Evolutionary conservation across 2,113 vertebrate species (phyloP), one percentile per base, ranked within the genome.

Genomic region (Neolamprologus modestus): DNA sequence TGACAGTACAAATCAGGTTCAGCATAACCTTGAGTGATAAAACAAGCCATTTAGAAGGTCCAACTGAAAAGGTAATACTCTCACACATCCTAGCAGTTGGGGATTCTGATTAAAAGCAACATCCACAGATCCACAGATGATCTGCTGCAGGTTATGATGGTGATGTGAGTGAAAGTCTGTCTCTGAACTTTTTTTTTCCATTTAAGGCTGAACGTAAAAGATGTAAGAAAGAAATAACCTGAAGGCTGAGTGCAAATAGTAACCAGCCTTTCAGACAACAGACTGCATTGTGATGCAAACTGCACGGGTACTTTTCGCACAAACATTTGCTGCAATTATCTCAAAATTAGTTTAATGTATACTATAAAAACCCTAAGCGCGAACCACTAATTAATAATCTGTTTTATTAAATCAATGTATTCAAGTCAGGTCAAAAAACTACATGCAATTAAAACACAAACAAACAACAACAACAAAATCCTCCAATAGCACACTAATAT

Each of bases 1-100:
- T 83, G 87, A 82, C 54, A 31, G 73, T 59, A 87, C 78, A 88
- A 91, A 91, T 90, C 85, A 84, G 88, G 68, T 31, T 87, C 59
- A 73, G 83, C 80, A 47, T 84, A 93, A 91, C 87, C 87, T 91
- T 94, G 89, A 90, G 80, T 90, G 84, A 94, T 89, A 88, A 94
- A 94, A 91, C 86, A 93, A 90, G 85, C 80, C 82, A 87, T 81
- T 84, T 85, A 88, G 83, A 87, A 79, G 55, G 83, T 71, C 82
- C 5, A 19, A 33, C 83, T 89, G 63, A 86, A 89, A 83, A 73
- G 87, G 82, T 63, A 90, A 90, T 85, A 59, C 82, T 85, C 81
- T 87, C 68, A 71, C 47, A 55, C 50, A 84, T 80, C 21, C 57
- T 81, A 90, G 86, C 88, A 90, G 86, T 84, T 78, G 83, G 31